phyloP scores from a whole-genome alignment of 2,888 invertebrate species.

The Opisthograptis luteolata region DNA sequence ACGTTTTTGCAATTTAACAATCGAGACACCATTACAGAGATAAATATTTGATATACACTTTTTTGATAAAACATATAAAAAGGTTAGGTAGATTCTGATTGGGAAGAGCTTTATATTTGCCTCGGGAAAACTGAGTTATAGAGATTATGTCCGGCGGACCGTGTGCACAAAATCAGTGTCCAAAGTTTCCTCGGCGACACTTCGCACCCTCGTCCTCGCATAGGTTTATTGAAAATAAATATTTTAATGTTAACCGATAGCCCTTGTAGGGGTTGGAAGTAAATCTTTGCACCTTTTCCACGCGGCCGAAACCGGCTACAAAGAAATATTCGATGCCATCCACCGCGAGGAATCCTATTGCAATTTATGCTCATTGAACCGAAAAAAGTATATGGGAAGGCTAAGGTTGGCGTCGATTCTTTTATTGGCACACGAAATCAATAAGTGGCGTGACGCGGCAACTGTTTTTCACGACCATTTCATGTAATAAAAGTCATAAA shows the following conservation, averaged over 20 bases:
- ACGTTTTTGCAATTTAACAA: conserved; percentile 26
- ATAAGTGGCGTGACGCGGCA: conserved; percentile 71
- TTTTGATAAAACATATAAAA: conserved; percentile 22
- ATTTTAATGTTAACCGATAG: conserved; percentile 69
- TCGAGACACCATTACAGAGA: conserved; percentile 26
- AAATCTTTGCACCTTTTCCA: conserved; percentile 74
- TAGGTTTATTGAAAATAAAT: conserved; percentile 63
- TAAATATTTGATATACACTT: conserved; percentile 22
- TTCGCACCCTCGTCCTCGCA: conserved; percentile 46
- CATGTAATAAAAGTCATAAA: conserved; percentile 54
- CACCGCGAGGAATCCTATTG: conserved; percentile 79
- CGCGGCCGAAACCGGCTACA: conserved; percentile 58
- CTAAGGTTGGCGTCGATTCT: conserved; percentile 75
- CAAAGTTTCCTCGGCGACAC: conserved; percentile 43
- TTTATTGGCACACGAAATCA: conserved; percentile 78
- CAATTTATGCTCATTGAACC: conserved; percentile 81
- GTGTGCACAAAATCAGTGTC: conserved; percentile 52
- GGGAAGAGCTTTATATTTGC: conserved; percentile 48
- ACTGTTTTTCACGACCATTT: conserved; percentile 50
- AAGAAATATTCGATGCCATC: conserved; percentile 73
- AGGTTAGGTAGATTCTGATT: conserved; percentile 36
- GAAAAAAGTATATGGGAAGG: conserved; percentile 79
- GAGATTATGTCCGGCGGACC: conserved; percentile 51
- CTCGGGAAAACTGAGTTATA: conserved; percentile 50
- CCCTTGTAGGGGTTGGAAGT: conserved; percentile 61